phyloP scores from a whole-genome alignment of 1,140 invertebrate genomes.

The Trachymyrmex septentrionalis region DNA sequence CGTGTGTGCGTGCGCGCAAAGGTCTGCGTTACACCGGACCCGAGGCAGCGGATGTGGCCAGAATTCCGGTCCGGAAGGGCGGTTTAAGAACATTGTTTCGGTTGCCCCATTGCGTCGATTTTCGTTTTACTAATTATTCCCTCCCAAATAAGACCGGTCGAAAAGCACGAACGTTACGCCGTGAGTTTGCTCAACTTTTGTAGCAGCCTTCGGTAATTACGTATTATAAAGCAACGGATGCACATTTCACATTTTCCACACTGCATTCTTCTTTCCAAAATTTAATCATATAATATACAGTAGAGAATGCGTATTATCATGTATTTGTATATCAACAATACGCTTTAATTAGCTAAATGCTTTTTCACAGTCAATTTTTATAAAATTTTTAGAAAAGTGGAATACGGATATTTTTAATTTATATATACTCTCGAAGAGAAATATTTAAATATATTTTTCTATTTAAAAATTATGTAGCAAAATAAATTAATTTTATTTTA shows the following conservation, averaged over 20 bases:
- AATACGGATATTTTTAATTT: background rate
- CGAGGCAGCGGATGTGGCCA: constrained; percentile 60
- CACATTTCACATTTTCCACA: constrained; percentile 8
- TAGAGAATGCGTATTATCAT: background rate
- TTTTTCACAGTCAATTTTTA: constrained; percentile 5
- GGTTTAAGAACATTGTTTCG: constrained; percentile 68
- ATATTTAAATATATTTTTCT: background rate
- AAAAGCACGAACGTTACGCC: constrained; percentile 22
- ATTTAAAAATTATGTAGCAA: background rate
- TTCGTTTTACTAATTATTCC: constrained; percentile 58
- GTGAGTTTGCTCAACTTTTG: constrained; percentile 48
- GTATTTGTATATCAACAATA: background rate
- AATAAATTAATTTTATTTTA: background rate
- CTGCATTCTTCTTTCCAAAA: constrained; percentile 15
- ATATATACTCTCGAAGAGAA: background rate
- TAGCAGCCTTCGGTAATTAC: constrained; percentile 25
- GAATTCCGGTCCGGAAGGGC: constrained; percentile 68
- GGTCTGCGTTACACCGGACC: constrained; percentile 51
- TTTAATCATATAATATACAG: constrained; percentile 3
- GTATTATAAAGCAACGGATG: constrained; percentile 31
- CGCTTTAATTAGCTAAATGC: constrained; percentile 32
- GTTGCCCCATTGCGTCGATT: constrained; percentile 43
- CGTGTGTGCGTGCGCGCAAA: constrained; percentile 56
- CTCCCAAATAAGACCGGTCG: constrained; percentile 30
- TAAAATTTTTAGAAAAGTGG: background rate